Conservation (phyloP, 2,797 vertebrate species). For the Megalops cyprinoides region DNA sequence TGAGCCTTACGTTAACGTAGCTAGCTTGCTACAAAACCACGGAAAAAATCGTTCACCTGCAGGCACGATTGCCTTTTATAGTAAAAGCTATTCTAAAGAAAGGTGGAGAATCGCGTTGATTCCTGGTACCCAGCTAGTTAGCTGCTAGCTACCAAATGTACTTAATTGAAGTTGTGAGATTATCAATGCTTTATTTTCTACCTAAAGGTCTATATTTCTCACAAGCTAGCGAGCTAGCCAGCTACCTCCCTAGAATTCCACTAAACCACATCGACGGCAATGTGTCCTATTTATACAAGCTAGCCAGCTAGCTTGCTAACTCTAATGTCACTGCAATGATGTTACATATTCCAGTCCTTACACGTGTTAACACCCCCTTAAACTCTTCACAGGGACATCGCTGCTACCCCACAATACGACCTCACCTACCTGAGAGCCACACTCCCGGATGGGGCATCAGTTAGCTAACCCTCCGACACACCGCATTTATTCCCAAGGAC, state of each 20-base stretch:
- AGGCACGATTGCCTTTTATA: conserved; percentile 24
- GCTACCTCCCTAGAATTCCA: conserved; percentile 23
- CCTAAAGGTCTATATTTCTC: conserved; percentile 8
- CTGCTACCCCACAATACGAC: conserved; percentile 53
- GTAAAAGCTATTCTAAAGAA: conserved; percentile 26
- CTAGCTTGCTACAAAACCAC: background rate
- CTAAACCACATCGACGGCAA: conserved; percentile 50
- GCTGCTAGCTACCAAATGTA: background rate
- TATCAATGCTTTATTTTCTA: conserved; percentile 17
- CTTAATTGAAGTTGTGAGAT: conserved; percentile 27
- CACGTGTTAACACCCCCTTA: conserved; percentile 72
- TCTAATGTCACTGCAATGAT: conserved; percentile 72
- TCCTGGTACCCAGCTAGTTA: background rate
- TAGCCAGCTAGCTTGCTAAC: conserved; percentile 71
- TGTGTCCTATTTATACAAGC: conserved; percentile 69
- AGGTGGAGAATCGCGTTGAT: conserved; percentile 20
- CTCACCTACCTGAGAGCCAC: conserved; percentile 75
- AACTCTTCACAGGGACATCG: conserved; percentile 66
- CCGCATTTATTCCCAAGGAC: conserved; percentile 80
- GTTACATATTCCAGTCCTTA: conserved; percentile 66
- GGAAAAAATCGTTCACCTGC: conserved; percentile 22
- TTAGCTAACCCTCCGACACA: conserved; percentile 55
- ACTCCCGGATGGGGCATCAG: conserved; percentile 66
- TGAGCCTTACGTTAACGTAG: background rate
- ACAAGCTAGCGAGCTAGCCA: conserved; percentile 34